A percentile compares a stretch with the other conserved stretches of the same genome.
Conservation (phyloP, 2,113 vertebrate genomes). For the Stigmatopora argus region DNA sequence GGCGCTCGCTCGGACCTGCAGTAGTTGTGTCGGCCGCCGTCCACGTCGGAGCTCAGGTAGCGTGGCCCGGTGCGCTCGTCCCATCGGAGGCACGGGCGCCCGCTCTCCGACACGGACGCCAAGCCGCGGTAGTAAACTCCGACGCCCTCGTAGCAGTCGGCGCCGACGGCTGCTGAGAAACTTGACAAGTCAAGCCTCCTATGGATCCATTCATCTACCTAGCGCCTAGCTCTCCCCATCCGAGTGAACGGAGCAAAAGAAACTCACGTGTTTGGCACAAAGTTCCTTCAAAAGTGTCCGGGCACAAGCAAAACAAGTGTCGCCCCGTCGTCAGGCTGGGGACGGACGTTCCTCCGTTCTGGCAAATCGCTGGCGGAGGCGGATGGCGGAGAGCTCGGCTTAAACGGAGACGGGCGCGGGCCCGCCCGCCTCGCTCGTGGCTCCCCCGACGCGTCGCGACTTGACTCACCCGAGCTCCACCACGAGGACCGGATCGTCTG, state of each 20-base stretch:
- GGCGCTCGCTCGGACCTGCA: slow-evolving; percentile 52
- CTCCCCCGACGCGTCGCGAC: background rate
- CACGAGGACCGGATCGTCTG: background rate
- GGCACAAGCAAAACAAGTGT: slow-evolving; percentile 56
- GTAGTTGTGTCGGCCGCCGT: slow-evolving; percentile 64
- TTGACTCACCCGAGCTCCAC: slow-evolving; percentile 34
- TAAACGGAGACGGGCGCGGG: background rate
- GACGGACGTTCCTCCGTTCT: slow-evolving; percentile 53
- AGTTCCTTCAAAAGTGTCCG: slow-evolving; percentile 40
- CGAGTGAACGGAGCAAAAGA: too few species aligned
- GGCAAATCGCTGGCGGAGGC: slow-evolving; percentile 34
- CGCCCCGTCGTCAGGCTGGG: background rate
- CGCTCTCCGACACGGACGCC: slow-evolving; percentile 32
- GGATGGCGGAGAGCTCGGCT: background rate
- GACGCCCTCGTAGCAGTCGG: slow-evolving; percentile 47
- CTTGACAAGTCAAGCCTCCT: too few species aligned
- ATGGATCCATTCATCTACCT: too few species aligned
- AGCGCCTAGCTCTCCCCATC: too few species aligned
- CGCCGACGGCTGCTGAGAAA: slow-evolving; percentile 3
- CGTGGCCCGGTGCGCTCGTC: slow-evolving; percentile 20
- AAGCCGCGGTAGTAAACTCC: slow-evolving; percentile 57
- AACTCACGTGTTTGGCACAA: slow-evolving; percentile 56
- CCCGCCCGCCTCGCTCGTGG: background rate
- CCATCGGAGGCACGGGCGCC: slow-evolving; percentile 53
- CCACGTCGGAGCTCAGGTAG: slow-evolving; percentile 23